Conservation (phyloP, 2,797 vertebrate genomes). For the Hydrolagus colliei region DNA sequence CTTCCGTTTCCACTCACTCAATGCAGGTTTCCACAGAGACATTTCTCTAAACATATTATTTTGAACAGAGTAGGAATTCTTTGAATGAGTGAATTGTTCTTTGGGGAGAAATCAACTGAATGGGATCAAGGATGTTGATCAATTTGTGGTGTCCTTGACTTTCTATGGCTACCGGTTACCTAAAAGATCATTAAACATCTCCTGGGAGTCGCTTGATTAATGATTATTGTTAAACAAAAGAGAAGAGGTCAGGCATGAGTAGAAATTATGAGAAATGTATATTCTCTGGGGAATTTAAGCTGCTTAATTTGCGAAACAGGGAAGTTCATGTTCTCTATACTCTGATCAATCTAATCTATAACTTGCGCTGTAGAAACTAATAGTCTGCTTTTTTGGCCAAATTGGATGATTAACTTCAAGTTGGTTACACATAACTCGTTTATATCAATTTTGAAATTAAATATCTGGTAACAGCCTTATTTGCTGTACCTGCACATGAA, state of each 20-base stretch:
- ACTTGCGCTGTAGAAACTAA: conserved; percentile 33
- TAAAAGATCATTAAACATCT: conserved; percentile 60
- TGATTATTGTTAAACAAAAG: conserved; percentile 58
- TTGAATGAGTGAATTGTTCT: background rate
- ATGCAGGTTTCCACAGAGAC: background rate
- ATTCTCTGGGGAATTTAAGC: conserved; percentile 42
- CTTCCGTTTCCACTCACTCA: background rate
- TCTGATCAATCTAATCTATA: conserved; percentile 36
- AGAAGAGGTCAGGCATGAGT: conserved; percentile 56
- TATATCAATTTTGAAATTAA: background rate
- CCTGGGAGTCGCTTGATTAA: conserved; percentile 62
- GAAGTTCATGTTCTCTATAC: conserved; percentile 38
- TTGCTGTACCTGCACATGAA: background rate
- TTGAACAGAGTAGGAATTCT: background rate
- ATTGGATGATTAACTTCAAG: background rate
- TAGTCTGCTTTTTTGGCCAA: background rate
- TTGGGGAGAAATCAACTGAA: conserved; percentile 43
- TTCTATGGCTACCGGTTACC: conserved; percentile 57
- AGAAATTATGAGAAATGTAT: conserved; percentile 49
- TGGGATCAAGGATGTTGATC: conserved; percentile 52
- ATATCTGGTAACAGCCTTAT: background rate
- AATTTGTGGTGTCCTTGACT: conserved; percentile 63
- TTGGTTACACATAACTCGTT: background rate
- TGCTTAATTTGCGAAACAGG: conserved; percentile 42
- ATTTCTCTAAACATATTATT: background rate